phyloP scores from a whole-genome alignment of 2,888 invertebrate species.

The Tipula helvola region DNA sequence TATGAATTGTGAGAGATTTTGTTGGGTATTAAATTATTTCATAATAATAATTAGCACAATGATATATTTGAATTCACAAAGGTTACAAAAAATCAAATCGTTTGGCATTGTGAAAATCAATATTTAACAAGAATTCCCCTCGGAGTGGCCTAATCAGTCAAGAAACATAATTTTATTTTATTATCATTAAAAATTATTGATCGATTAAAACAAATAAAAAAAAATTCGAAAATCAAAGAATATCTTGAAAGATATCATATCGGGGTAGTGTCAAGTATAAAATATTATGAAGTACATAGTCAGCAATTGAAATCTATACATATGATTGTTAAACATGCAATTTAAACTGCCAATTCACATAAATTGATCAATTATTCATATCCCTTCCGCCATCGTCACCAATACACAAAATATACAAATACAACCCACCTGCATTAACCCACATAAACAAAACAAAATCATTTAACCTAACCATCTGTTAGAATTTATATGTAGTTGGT shows the following conservation, averaged over 20 bases:
- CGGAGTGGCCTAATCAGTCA: neutral
- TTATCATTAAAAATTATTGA: too few species aligned
- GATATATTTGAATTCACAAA: too few species aligned
- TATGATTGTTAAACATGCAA: neutral
- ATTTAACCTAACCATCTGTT: neutral
- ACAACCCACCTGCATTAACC: neutral
- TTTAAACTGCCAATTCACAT: neutral
- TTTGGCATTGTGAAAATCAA: neutral
- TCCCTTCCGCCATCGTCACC: neutral
- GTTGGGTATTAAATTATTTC: too few species aligned
- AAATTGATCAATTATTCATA: neutral
- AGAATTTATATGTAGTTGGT: neutral
- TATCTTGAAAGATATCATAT: neutral
- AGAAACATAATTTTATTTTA: too few species aligned
- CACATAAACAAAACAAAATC: neutral
- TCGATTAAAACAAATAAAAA: neutral
- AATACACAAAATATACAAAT: neutral
- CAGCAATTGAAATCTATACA: neutral
- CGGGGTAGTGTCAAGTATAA: neutral
- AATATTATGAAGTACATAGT: neutral
- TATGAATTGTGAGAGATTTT: too few species aligned
- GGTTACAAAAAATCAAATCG: too few species aligned
- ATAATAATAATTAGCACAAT: too few species aligned
- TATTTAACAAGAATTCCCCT: neutral
- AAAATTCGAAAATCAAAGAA: neutral